Evolutionary conservation across 2,797 vertebrate genomes (phyloP).

Genomic region (Hemibagrus guttatus): DNA sequence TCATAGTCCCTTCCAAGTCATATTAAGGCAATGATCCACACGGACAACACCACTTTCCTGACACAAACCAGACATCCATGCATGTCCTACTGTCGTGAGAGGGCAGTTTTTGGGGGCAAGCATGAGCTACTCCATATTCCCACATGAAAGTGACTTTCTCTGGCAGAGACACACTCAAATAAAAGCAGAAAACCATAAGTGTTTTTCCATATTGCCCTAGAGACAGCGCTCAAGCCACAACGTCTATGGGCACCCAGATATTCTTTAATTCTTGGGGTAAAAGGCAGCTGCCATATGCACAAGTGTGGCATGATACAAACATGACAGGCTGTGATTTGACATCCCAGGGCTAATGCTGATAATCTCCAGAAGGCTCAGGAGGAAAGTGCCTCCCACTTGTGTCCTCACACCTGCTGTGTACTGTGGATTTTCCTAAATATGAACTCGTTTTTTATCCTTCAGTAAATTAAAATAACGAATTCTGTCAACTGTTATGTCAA

Average conservation of each 20-base stretch:
- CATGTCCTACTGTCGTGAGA: slow-evolving; percentile 57
- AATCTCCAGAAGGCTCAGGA: slow-evolving; percentile 58
- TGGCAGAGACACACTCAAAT: slow-evolving; percentile 67
- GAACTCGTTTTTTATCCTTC: not conserved
- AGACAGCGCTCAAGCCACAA: slow-evolving; percentile 48
- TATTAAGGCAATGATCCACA: slow-evolving; percentile 30
- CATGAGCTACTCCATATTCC: slow-evolving; percentile 60
- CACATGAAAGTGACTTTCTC: slow-evolving; percentile 68
- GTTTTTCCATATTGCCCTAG: slow-evolving; percentile 69
- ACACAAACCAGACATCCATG: slow-evolving; percentile 62
- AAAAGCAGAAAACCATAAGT: slow-evolving; percentile 67
- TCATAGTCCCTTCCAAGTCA: slow-evolving; percentile 20
- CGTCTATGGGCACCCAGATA: slow-evolving; percentile 36
- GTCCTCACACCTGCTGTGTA: slow-evolving; percentile 71
- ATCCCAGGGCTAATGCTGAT: slow-evolving; percentile 68
- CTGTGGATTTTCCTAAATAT: slow-evolving; percentile 56
- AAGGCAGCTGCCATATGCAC: slow-evolving; percentile 33
- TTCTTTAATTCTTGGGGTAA: slow-evolving; percentile 45
- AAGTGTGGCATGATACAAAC: slow-evolving; percentile 61
- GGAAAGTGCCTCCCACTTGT: slow-evolving; percentile 59
- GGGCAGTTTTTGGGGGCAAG: slow-evolving; percentile 64
- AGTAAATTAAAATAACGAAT: not conserved
- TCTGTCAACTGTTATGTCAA: not conserved
- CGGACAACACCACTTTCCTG: slow-evolving; percentile 42
- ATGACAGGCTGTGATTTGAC: slow-evolving; percentile 66